These are phyloP conservation scores for Microplitis mediator DNA, from an alignment of 1,140 invertebrate genomes.

Conservation along the genomic window DNA sequence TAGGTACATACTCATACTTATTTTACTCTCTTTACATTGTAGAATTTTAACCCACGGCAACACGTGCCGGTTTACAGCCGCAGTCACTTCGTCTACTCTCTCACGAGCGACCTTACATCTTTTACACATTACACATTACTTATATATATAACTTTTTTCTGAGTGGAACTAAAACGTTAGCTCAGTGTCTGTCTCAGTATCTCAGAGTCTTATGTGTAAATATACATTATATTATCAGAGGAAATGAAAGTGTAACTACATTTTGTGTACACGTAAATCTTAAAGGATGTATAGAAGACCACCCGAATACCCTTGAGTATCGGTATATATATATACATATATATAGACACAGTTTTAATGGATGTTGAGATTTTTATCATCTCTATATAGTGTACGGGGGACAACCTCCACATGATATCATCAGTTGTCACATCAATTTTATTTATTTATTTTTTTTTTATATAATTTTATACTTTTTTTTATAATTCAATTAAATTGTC, in stretches of 20 bases:
- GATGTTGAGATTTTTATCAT: slow-evolving; percentile 13
- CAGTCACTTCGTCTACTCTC: neutral
- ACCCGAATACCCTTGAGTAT: neutral
- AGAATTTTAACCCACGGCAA: slow-evolving; percentile 24
- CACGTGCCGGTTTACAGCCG: slow-evolving; percentile 30
- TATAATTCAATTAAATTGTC: neutral
- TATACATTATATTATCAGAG: slow-evolving; percentile 6
- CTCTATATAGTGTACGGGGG: neutral
- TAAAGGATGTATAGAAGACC: slow-evolving; percentile 3
- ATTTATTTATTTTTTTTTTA: neutral
- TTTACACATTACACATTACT: neutral
- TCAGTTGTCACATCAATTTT: neutral
- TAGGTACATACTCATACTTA: neutral
- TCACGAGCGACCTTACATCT: slow-evolving; percentile 10
- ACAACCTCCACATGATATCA: neutral
- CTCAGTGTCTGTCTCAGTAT: too few species aligned
- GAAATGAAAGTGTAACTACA: slow-evolving; percentile 16
- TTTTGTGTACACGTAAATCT: neutral
- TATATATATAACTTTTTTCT: neutral
- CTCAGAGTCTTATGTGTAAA: neutral
- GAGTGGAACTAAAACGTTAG: neutral
- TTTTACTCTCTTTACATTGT: neutral
- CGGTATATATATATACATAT: too few species aligned
- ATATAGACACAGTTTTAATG: slow-evolving; percentile 1
- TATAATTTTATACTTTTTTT: neutral